These are phyloP conservation scores for Bruchidius siliquastri DNA, from an alignment of 2,888 invertebrate species.

Conservation along the genomic window DNA sequence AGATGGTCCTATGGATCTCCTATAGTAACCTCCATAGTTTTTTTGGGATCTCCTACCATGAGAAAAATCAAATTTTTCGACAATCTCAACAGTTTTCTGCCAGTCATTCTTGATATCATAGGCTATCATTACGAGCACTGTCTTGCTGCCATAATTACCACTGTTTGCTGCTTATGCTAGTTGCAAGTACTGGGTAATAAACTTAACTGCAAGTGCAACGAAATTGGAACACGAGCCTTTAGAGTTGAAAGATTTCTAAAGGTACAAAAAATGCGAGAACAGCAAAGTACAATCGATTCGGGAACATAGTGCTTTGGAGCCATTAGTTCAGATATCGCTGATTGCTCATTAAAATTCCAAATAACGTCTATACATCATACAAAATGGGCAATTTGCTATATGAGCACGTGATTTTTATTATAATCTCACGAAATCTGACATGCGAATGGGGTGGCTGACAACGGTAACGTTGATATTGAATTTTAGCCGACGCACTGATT, in stretches of 20 bases:
- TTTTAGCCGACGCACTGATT: background rate
- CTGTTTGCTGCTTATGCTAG: no score
- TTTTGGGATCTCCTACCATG: no score
- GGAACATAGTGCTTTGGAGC: background rate
- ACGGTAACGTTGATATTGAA: background rate
- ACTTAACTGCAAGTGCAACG: no score
- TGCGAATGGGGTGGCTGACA: background rate
- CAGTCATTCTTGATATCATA: no score
- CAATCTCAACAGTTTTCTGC: no score
- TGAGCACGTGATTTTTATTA: background rate
- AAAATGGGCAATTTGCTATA: background rate
- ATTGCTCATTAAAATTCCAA: background rate
- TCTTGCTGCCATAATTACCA: no score
- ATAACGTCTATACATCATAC: background rate
- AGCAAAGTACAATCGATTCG: background rate
- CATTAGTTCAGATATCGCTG: background rate
- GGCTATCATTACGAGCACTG: no score
- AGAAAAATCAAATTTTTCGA: no score
- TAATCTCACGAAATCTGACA: background rate
- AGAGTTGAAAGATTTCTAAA: background rate
- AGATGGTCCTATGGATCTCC: no score
- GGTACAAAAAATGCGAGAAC: background rate
- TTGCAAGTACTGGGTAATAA: no score
- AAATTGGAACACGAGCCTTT: no score
- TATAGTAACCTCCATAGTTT: no score